Conservation (phyloP, 2,797 vertebrate species). For the Lithobates sylvaticus region DNA sequence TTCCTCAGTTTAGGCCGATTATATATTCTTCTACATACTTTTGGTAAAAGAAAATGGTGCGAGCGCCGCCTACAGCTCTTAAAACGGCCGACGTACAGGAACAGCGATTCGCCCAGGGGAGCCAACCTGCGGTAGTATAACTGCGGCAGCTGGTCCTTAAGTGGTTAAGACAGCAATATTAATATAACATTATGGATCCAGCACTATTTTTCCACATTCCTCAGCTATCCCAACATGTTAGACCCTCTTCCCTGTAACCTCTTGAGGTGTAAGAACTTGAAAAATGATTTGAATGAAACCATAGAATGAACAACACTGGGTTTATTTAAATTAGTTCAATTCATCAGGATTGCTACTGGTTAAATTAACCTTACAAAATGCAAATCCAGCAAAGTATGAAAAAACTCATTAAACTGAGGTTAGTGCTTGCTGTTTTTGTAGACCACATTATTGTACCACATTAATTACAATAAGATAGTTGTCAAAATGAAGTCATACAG, state of each 20-base stretch:
- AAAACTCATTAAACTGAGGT: constrained; percentile 26
- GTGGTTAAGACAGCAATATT: no score
- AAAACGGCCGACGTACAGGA: no score
- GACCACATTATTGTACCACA: constrained; percentile 26
- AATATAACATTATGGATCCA: no score
- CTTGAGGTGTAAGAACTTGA: neutral
- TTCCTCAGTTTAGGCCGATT: no score
- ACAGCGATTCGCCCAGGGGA: no score
- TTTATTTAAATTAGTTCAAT: neutral
- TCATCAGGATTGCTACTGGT: neutral
- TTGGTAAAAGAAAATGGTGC: no score
- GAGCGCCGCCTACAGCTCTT: no score
- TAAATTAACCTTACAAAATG: constrained; percentile 7
- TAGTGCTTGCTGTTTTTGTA: neutral
- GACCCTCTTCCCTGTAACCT: neutral
- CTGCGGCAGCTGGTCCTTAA: no score
- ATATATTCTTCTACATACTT: no score
- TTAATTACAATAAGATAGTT: constrained; percentile 32
- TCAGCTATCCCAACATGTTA: neutral
- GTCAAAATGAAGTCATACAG: constrained; percentile 5
- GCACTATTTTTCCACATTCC: no score
- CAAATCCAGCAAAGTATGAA: constrained; percentile 29
- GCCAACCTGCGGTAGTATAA: no score
- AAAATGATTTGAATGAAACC: neutral
- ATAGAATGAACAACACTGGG: neutral